These are phyloP conservation scores for Philaethria dido DNA, from an alignment of 2,888 invertebrate species.

Conservation along the genomic window DNA sequence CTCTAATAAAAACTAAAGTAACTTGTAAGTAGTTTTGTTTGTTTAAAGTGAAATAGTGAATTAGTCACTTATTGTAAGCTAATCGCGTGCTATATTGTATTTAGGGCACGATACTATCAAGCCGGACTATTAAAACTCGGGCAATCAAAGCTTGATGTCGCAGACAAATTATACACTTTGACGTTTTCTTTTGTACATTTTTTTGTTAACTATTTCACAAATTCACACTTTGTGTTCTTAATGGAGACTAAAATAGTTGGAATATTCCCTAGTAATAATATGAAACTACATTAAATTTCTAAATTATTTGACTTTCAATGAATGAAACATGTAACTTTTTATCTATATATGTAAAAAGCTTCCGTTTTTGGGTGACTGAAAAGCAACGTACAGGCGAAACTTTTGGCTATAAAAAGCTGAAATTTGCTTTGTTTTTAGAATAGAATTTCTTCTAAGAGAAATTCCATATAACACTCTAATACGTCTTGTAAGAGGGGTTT, in stretches of 20 bases:
- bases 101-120: constrained; percentile 27
- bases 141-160: constrained; percentile 25
- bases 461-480: no score
- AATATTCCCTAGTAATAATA: no score
- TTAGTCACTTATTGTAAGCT: constrained; percentile 5
- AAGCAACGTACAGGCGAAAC: no score
- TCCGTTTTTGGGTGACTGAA: no score
- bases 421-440: no score
- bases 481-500: no score
- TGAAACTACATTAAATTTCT: no score
- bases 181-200: constrained; percentile 25
- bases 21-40: constrained; percentile 9
- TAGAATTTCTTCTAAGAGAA: no score
- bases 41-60: constrained; percentile 1
- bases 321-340: no score
- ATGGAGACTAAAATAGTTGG: neutral
- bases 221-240: neutral
- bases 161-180: constrained; percentile 19
- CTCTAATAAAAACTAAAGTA: neutral
- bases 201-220: neutral
- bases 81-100: constrained; percentile 33
- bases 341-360: no score
- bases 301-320: no score
- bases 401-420: no score
- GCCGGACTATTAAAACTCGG: constrained; percentile 20